phyloP scores from a whole-genome alignment of 2,797 vertebrate species.

The Taeniopygia guttata region DNA sequence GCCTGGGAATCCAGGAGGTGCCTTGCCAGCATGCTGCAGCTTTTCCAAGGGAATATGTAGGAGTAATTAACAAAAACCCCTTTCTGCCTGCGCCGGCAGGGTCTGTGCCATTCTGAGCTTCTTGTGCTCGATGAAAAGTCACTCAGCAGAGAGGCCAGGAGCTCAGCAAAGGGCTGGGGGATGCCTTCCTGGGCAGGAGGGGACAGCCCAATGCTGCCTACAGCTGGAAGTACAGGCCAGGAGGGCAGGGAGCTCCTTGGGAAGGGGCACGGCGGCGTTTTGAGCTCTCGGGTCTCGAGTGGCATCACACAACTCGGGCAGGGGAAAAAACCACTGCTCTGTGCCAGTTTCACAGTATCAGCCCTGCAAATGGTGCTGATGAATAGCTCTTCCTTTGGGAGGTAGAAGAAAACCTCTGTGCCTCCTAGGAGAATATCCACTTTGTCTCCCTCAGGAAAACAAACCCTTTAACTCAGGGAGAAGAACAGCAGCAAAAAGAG shows the following conservation, averaged over 20 bases:
- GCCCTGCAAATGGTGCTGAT: not conserved
- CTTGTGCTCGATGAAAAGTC: not conserved
- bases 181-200: not conserved
- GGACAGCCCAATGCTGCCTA: not conserved
- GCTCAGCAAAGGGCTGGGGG: not conserved
- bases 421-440: not conserved
- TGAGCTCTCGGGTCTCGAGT: rapidly evolving
- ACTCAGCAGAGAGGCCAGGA: not conserved
- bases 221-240: not conserved
- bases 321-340: not conserved
- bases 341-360: not conserved
- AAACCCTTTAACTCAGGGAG: not conserved
- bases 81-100: not conserved
- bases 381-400: not conserved
- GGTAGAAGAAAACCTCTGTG: not conserved
- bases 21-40: not conserved
- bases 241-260: not conserved
- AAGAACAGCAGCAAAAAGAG: not conserved
- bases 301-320: not conserved
- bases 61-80: constrained; percentile 36
- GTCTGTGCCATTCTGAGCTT: not conserved
- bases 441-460: not conserved
- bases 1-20: not conserved
- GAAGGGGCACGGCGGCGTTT: not conserved
- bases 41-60: not conserved